phyloP scores from a whole-genome alignment of 1,140 invertebrate genomes.

The Dufourea novaeangliae region DNA sequence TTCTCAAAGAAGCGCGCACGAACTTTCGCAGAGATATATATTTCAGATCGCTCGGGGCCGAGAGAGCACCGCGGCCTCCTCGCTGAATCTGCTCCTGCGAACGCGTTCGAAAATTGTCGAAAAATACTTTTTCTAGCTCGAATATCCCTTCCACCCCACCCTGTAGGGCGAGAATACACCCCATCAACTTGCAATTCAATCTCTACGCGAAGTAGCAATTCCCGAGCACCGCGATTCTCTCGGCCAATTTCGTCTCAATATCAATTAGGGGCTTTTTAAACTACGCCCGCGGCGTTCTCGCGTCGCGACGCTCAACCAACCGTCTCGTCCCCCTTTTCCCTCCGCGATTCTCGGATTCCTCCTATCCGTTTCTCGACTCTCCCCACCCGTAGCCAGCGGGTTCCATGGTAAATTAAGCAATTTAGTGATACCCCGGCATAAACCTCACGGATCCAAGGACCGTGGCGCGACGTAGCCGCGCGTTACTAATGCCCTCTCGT shows the following conservation, averaged over 20 bases:
- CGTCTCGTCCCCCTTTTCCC: too few species aligned
- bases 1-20: background rate
- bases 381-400: constrained; percentile 42
- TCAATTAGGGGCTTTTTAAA: constrained; percentile 40
- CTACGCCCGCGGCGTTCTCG: background rate
- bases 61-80: too few species aligned
- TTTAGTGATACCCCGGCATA: constrained; percentile 61
- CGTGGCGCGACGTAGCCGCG: constrained; percentile 58
- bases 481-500: constrained; percentile 67
- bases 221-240: background rate
- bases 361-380: constrained; percentile 7
- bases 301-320: background rate
- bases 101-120: too few species aligned
- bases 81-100: too few species aligned
- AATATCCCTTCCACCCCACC: too few species aligned
- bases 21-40: constrained; percentile 13
- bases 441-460: constrained; percentile 50
- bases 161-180: too few species aligned
- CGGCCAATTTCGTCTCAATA: constrained; percentile 30
- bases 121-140: constrained; percentile 14
- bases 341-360: constrained; percentile 10
- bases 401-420: constrained; percentile 72
- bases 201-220: background rate
- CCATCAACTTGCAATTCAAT: background rate
- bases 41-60: too few species aligned